Evolutionary conservation across 2,797 vertebrate species (phyloP), one percentile per base, ranked within the genome.

Genomic region (Scleropages formosus): DNA sequence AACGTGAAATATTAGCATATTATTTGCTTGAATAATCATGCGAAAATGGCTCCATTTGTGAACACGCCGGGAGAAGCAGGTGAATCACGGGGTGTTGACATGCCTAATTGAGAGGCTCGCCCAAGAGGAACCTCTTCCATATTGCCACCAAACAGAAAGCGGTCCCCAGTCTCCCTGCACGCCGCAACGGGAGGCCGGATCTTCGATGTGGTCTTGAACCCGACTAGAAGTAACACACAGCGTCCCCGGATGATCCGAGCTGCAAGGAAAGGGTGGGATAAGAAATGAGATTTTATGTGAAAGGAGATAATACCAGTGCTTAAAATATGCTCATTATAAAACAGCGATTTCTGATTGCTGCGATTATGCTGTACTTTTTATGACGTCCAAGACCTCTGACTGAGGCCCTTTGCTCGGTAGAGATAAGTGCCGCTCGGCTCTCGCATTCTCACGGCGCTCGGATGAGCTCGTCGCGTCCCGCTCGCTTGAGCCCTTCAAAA

Each of bases 1-100:
- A 4, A 39, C 58, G 51, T 56, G 68, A 71, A 53, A 58, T 71
- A 71, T 71, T 71, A 71, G 15, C 68, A 56, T 58, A 53, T 71
- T 71, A 71, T 58, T 71, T 71, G 68, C 68, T 71, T 9, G 68
- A 71, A 58, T 22, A 47, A 39, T 71, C 68, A 47, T 22, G 1
- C 68, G 27, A 31, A 71, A 71, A 71, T 58, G 16, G 31, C 24
- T 58, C 68, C 49, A 58, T 71, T 39, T 58, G 68, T 68, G 8
- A 51, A 26, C 24, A 22, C 31, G 51, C 68, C 51, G 8, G 26
- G 51, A 49, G 18, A 70, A 49, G 68, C 68, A n/a, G 49, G 51
- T 58, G 68, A 27, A 20, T 58, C 51, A 49, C 31, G 51, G 9
- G 68, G 49, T 58, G 68, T 27, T 71, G 68, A 56, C 51, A 15